These are phyloP conservation scores for Dendrolimus kikuchii DNA, from an alignment of 1,140 invertebrate genomes.

Conservation along the genomic window DNA sequence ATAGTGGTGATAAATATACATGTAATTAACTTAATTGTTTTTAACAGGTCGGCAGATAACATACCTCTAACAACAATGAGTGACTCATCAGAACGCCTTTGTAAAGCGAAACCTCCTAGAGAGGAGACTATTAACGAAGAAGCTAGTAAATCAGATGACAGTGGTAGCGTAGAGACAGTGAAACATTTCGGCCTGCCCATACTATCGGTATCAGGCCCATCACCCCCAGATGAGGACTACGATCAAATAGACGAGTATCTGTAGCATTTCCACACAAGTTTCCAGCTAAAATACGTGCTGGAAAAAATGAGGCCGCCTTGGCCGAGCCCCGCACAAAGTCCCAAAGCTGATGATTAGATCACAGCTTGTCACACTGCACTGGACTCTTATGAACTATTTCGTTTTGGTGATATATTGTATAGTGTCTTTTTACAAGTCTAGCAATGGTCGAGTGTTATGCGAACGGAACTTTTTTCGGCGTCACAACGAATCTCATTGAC, in stretches of 20 bases:
- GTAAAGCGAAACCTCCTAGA: conserved; percentile 53
- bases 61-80: conserved; percentile 72
- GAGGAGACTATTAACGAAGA: conserved; percentile 60
- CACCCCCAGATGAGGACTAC: conserved; percentile 80
- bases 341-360: conserved; percentile 27
- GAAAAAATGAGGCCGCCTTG: conserved; percentile 59
- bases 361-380: conserved; percentile 19
- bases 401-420: conserved; percentile 27
- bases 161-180: conserved; percentile 72
- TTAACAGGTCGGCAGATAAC: conserved; percentile 71
- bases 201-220: conserved; percentile 83
- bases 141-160: conserved; percentile 64
- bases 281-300: conserved; percentile 65
- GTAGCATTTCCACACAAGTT: conserved; percentile 67
- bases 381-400: conserved; percentile 21
- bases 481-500: conserved; percentile 40
- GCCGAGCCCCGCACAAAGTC: conserved; percentile 53
- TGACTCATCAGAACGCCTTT: conserved; percentile 66
- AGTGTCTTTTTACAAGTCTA: conserved; percentile 13
- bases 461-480: conserved; percentile 12
- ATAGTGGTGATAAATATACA: background rate
- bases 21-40: background rate
- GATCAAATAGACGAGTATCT: conserved; percentile 72
- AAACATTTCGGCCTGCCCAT: conserved; percentile 82
- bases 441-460: conserved; percentile 10